Evolutionary conservation across 2,797 vertebrate genomes (phyloP), one percentile per base, ranked within the genome.

Genomic region (Gambelia wislizenii): DNA sequence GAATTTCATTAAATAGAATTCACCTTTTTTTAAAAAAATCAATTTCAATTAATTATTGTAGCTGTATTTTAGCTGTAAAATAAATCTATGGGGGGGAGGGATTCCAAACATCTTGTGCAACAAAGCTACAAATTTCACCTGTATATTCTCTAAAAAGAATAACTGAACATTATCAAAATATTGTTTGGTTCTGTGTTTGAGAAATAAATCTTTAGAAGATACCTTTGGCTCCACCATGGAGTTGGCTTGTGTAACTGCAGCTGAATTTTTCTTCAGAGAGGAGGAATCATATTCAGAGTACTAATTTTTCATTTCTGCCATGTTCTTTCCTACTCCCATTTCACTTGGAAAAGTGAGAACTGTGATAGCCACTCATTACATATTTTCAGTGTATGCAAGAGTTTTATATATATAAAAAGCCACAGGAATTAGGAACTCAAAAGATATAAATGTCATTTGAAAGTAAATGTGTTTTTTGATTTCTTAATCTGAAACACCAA

Each of bases 151-250:
- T 91, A 84, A 88, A 85, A 75, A 83, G 86, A 20, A 74, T 33
- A 75, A 61, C 30, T 56, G 33, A 10, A 61, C 2, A 74, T 94
- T 80, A 72, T 30, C 75, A 16, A 80, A 39, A 79, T 0, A 0
- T 70, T 94, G 52, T 72, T 95, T 91, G 27, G 80, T 87, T 78
- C 47, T 94, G 90, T 92, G 75, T 1, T 49, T 54, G 81, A 86
- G 89, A 91, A 90, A 13, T 83, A 87, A 95, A 77, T 87, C 39
- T 91, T 93, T 96, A 97, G 92, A 92, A 94, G 91, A 92, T 97
- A 96, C 95, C 91, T 97, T 96, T 96, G 95, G 96, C 97, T 97
- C 97, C 96, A 96, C 96, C 97, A 25, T 97, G 97, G 95, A 97
- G 96, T 91, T 96, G 90, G 90, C 89, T 94, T 92, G 74, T 95